Evolutionary conservation across 53 echinoderm and acorn worm genomes (phyloP), one percentile per base, ranked within the genome.

Genomic region (Crossaster papposus): DNA sequence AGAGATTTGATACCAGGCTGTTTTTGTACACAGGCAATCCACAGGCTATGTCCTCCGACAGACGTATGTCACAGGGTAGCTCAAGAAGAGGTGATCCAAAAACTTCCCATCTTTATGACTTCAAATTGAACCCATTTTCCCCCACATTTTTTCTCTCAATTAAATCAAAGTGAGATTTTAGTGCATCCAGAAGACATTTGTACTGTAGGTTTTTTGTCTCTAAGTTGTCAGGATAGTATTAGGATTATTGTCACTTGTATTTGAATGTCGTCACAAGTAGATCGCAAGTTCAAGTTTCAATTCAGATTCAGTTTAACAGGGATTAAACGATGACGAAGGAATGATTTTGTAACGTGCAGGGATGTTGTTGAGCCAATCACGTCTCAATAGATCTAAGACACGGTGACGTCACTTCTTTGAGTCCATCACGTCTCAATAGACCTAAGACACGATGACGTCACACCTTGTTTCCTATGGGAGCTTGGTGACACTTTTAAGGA

Each of bases 41-140:
- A 73, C 93, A 90, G 88, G 86, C 87, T 64, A 79, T 93, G 75
- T 81, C 93, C 77, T 81, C 93, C 58, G 93, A 93, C 65, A 85
- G 93, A 80, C 85, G 91, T 70, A 55, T 91, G 88, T 91, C 91
- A 80, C 91, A 91, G 90, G 82, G 91, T 91, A 93, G 91, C 91
- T 81, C 90, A 81, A 90, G 93, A 93, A 87, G 93, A 93, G 93
- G 93, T 87, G 87, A 87, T 51, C 32, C 28, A 52, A 68, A 84
- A 83, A 65, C 53, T 20, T 58, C 81, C 54, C 65, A 65, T 65
- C 65, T 82, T 82, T 82, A 37, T 82, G 68, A 50, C 82, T 65
- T 82, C 65, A 65, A 82, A 65, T 35, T 24, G 26, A 30, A 55
- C 58, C 54, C 12, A 54, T 55, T 54, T 28, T 18, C 64, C 54